Evolutionary conservation across 2,113 vertebrate genomes (phyloP).

Genomic region (Dendropsophus ebraccatus): DNA sequence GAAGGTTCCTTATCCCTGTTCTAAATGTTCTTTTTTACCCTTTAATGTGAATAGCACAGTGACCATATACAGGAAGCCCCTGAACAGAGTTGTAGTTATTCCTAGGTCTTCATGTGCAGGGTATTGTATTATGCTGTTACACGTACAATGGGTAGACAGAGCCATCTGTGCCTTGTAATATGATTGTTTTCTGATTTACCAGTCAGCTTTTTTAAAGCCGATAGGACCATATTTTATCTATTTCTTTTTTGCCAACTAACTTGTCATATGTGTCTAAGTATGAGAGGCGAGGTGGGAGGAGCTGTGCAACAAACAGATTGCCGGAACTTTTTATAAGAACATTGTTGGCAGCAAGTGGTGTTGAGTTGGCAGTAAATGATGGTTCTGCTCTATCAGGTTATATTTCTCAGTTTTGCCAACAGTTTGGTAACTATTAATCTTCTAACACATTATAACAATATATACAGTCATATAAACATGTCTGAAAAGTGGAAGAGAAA

Average conservation of each 20-base stretch:
- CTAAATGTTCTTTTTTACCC: background rate
- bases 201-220: background rate
- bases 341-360: background rate
- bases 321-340: background rate
- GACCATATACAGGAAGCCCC: background rate
- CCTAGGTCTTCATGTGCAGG: background rate
- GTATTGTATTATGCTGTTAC: background rate
- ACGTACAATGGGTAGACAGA: background rate
- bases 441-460: background rate
- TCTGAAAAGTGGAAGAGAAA: background rate
- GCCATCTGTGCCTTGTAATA: background rate
- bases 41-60: background rate
- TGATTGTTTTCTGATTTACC: background rate
- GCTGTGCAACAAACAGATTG: slow-evolving; percentile 17
- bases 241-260: background rate
- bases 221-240: background rate
- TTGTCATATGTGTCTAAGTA: background rate
- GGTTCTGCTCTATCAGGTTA: background rate
- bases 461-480: background rate
- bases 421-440: background rate
- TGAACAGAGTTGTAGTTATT: background rate
- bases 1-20: too few species aligned
- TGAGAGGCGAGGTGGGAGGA: background rate
- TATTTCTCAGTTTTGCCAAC: background rate
- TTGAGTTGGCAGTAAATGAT: background rate